Evolutionary conservation across 2,797 vertebrate genomes (phyloP).

Genomic region (Sebastes melanostomus): DNA sequence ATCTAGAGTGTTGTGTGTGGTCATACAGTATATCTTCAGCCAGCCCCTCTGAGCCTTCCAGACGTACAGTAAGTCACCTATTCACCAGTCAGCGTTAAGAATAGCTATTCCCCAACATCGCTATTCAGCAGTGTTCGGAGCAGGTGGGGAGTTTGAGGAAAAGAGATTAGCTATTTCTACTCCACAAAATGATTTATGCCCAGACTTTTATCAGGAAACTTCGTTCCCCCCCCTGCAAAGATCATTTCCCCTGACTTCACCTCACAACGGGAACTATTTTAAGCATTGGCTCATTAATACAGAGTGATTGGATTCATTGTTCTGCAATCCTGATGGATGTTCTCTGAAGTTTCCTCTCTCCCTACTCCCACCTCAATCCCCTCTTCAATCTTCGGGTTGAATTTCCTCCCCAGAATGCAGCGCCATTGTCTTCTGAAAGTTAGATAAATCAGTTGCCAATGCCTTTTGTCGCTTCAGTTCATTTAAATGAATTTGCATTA

Average conservation of each 20-base stretch:
- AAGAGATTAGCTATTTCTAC: slow-evolving; percentile 78
- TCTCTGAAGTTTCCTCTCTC: slow-evolving; percentile 73
- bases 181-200: slow-evolving; percentile 80
- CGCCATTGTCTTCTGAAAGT: slow-evolving; percentile 70
- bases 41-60: slow-evolving; percentile 41
- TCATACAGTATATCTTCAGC: slow-evolving; percentile 32
- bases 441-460: slow-evolving; percentile 74
- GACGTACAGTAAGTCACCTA: slow-evolving; percentile 62
- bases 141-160: slow-evolving; percentile 73
- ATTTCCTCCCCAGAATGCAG: slow-evolving; percentile 65
- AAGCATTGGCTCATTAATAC: slow-evolving; percentile 82
- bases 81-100: slow-evolving; percentile 70
- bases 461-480: slow-evolving; percentile 71
- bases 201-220: slow-evolving; percentile 78
- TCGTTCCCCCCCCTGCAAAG: slow-evolving; percentile 65
- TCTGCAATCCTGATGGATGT: slow-evolving; percentile 79
- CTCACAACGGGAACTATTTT: slow-evolving; percentile 83
- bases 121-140: slow-evolving; percentile 73
- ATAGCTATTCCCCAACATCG: slow-evolving; percentile 65
- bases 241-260: slow-evolving; percentile 82
- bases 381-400: slow-evolving; percentile 72
- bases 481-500: slow-evolving; percentile 70
- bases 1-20: slow-evolving; percentile 24
- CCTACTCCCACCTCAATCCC: slow-evolving; percentile 66
- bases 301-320: slow-evolving; percentile 83